phyloP scores from a whole-genome alignment of 2,113 vertebrate species.

The Calidris pugnax region DNA sequence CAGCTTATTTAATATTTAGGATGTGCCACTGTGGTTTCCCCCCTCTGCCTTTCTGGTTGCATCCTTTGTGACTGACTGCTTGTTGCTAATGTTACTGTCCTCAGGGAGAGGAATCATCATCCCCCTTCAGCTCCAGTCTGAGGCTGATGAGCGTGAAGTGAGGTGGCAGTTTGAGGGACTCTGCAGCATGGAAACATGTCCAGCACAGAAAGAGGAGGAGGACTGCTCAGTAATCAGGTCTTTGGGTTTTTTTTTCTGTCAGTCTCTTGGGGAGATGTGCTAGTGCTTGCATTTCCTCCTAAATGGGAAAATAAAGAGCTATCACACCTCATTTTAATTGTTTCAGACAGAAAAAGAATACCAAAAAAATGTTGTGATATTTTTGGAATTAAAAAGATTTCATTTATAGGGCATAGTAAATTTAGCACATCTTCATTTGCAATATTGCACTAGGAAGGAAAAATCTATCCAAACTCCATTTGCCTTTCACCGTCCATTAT shows the following conservation, averaged over 20 bases:
- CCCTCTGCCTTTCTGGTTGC: background rate
- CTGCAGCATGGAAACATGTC: background rate
- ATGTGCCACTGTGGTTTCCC: background rate
- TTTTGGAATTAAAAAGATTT: background rate
- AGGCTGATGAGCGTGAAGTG: background rate
- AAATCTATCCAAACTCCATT: background rate
- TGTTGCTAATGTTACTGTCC: constrained; percentile 24
- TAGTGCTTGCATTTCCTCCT: background rate
- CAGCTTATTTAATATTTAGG: constrained; percentile 21
- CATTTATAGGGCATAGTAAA: background rate
- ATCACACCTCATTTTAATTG: background rate
- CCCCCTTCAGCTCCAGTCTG: background rate
- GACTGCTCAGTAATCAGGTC: background rate
- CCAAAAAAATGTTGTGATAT: background rate
- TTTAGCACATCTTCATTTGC: background rate
- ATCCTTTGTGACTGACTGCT: constrained; percentile 29
- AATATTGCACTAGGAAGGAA: background rate
- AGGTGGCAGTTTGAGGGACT: background rate
- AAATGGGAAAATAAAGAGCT: background rate
- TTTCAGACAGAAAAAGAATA: background rate
- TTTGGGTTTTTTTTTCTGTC: background rate
- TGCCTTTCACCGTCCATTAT: background rate
- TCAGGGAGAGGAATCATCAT: background rate
- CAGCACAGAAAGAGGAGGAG: background rate
- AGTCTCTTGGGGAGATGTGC: background rate